Evolutionary conservation across 2,888 invertebrate species (phyloP), one percentile per base, ranked within the genome.

Genomic region (Lasioglossum zephyrum): DNA sequence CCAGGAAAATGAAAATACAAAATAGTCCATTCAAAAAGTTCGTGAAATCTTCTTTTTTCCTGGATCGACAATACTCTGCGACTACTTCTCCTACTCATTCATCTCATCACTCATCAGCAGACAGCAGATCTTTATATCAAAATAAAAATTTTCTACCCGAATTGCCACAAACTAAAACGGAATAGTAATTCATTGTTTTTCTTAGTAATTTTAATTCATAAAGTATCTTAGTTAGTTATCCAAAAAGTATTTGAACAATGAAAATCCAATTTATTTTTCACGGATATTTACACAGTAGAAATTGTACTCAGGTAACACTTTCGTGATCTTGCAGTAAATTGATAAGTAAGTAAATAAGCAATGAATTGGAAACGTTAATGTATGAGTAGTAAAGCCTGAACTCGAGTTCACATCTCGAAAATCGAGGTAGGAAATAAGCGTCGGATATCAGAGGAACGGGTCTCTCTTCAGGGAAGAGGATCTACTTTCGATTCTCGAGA

Each of bases 401-500:
- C 4, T 26, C 60, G 13, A 13, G 5, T 60, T 60, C 26, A 4
- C 5, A 13, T 60, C 13, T 13, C 60, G 22, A 60, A 31, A 60
- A 26, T 16, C 53, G 47, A 77, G 76, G 26, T 13, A 73, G 47
- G 57, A 41, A 53, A 31, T 47, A 47, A 4, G 4, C 26, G 60
- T 60, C 13, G 26, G 60, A 26, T 26, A 26, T 22, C 5, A 49
- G 26, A 22, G 36, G 41, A 79, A 72, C 63, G 76, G 73, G 69
- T 60, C 18, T 6, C 77, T 73, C 74, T n/a, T 47, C 73, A 31
- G 66, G 76, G 72, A 81, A 74, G 78, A 81, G 79, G 83, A 89
- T 84, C 82, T 78, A 86, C 84, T 89, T 66, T 82, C 83, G 91
- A 89, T 86, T 73, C 60, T 80, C 53, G 22, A 18, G 22, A 36